phyloP scores from a whole-genome alignment of 2,797 vertebrate genomes.

The Thaleichthys pacificus region DNA sequence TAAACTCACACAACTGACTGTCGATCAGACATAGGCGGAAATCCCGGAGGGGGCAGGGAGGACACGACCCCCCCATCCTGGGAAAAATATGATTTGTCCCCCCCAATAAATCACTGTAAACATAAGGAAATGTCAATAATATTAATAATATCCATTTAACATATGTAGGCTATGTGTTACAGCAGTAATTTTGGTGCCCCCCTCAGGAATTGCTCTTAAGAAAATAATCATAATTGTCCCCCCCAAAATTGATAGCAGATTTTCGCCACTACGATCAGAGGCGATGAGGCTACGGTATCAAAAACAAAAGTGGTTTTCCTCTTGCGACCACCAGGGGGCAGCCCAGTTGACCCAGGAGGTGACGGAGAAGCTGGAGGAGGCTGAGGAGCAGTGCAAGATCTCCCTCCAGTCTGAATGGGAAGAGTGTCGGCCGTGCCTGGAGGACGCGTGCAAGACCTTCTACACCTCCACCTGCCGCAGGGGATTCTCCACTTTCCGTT shows the following conservation, averaged over 20 bases:
- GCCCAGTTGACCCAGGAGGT: slow-evolving; percentile 82
- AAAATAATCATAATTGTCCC: too few species aligned
- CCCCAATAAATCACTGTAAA: too few species aligned
- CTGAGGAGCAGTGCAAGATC: slow-evolving; percentile 82
- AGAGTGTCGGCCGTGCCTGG: slow-evolving; percentile 84
- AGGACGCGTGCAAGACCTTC: slow-evolving; percentile 83
- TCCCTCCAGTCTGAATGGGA: slow-evolving; percentile 82
- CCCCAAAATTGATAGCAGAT: too few species aligned
- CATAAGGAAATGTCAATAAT: too few species aligned
- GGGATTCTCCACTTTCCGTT: slow-evolving; percentile 73
- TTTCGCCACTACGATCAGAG: not conserved
- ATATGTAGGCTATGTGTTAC: too few species aligned
- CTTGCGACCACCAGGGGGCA: slow-evolving; percentile 75
- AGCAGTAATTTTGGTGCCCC: too few species aligned
- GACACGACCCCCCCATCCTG: too few species aligned
- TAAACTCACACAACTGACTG: not conserved
- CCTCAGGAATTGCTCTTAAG: too few species aligned
- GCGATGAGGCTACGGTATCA: not conserved
- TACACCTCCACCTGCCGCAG: slow-evolving; percentile 81
- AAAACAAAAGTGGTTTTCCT: not conserved
- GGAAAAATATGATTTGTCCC: too few species aligned
- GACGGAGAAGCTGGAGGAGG: slow-evolving; percentile 81
- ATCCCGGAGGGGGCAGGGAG: too few species aligned
- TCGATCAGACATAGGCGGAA: not conserved
- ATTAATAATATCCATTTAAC: too few species aligned